Base-by-base conservation (phyloP, 2,888 invertebrate genomes). In the Cephonodes hylas region DNA sequence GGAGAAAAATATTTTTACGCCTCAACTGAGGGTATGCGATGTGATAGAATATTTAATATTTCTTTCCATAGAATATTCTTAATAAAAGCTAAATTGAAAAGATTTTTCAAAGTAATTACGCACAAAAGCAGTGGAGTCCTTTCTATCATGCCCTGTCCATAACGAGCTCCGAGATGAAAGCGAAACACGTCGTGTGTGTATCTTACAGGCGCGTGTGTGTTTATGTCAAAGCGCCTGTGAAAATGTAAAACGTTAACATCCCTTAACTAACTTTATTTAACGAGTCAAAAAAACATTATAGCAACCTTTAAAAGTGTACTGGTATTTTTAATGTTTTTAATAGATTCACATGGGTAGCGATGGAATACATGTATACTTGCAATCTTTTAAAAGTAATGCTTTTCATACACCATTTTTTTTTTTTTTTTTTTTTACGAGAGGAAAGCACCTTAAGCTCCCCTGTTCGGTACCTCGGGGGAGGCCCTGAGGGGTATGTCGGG, bases 161-260 rank as follows among this genome's bases (percentile, higher is more conserved):
- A 53, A 53, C 53, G 53, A 53, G 53, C 31, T 31, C 7, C 1
- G 53, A 53, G 53, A 53, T 53, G 31, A 53, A 53, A 53, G 53
- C 25, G 53, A 0, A 10, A 10, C 27, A 20, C 15, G 31, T 31
- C 18, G 27, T 31, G 10, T 31, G 18, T 31, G 18, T 15, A 31
- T 53, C 31, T 18, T 53, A 53, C 18, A 10, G 10, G 8, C 53
- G 8, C 27, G 53, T 20, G 18, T 18, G 8, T n/a, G 3, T n/a
- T n/a, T 38, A 7, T 7, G 18, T 53, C 53, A 53, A 53, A 31
- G 53, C 31, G 15, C 10, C 27, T 15, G 27, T 27, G 18, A 53
- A 53, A 53, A 53, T 53, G 18, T 18, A 53, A 27, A n/a, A 53
- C 8, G 15, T 15, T 27, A 48, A 4, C 48, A n/a, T n/a, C 6